phyloP scores from a whole-genome alignment of 2,888 invertebrate species.

The Eucriotettix oculatus region DNA sequence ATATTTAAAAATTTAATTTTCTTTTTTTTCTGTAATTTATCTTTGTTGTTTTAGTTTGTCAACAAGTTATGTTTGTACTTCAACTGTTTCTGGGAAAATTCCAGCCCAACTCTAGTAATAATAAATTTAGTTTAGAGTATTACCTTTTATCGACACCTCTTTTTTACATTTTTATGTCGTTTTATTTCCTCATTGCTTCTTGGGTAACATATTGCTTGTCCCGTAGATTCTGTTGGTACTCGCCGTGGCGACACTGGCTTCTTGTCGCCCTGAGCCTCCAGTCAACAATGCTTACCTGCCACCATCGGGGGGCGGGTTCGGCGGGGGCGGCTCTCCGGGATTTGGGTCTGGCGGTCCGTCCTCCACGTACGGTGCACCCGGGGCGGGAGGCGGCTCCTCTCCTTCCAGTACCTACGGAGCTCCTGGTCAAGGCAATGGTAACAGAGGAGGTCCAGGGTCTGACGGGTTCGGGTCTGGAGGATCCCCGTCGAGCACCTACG shows the following conservation, averaged over 20 bases:
- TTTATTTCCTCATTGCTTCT: too few species aligned
- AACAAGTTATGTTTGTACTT: too few species aligned
- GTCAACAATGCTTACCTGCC: conserved; percentile 9
- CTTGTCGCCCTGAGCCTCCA: conserved; percentile 19
- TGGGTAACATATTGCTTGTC: too few species aligned
- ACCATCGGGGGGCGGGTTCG: conserved; percentile 1
- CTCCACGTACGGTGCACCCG: conserved; percentile 1
- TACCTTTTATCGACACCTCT: too few species aligned
- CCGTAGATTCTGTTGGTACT: conserved; percentile 5
- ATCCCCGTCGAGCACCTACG: conserved; percentile 4
- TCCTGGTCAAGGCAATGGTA: conserved; percentile 3
- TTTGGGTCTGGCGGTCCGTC: conserved; percentile 1
- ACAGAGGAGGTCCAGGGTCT: conserved; percentile 1
- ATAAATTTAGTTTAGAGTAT: too few species aligned
- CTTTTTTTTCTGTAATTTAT: too few species aligned
- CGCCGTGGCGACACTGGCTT: conserved; percentile 13
- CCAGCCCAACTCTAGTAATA: too few species aligned
- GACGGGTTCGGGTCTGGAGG: neutral
- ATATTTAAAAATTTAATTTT: too few species aligned
- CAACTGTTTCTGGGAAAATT: too few species aligned
- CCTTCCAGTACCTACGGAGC: conserved; percentile 7
- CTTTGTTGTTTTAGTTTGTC: too few species aligned
- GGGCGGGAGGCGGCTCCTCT: neutral
- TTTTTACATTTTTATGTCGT: too few species aligned
- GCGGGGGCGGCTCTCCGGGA: neutral